These are phyloP conservation scores for Dendroctonus ponderosae DNA, from an alignment of 1,140 invertebrate species.

Conservation along the genomic window DNA sequence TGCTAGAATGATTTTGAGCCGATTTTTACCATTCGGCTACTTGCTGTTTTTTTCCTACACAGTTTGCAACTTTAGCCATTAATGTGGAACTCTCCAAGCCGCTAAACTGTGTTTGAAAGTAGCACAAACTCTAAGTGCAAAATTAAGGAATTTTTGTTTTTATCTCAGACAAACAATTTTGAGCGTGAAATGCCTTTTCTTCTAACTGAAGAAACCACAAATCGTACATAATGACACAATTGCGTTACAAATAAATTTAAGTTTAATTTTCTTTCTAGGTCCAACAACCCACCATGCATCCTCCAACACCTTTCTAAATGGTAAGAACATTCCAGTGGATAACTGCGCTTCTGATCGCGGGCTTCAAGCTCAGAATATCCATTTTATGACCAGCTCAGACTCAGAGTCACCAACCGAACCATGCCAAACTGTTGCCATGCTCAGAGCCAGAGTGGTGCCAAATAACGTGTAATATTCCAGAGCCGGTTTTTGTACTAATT, in stretches of 20 bases:
- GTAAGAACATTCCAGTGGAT: conserved; percentile 12
- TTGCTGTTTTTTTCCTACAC: too few species aligned
- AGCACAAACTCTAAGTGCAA: too few species aligned
- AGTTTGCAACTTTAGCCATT: too few species aligned
- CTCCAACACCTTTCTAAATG: conserved; percentile 5
- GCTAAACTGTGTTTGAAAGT: too few species aligned
- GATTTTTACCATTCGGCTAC: not conserved
- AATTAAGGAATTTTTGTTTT: too few species aligned
- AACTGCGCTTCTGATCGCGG: conserved; percentile 11
- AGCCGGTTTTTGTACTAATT: not conserved
- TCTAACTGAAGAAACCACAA: too few species aligned
- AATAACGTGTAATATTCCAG: conserved; percentile 41
- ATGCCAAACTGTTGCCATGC: conserved; percentile 55
- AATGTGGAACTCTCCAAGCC: too few species aligned
- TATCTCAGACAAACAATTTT: too few species aligned
- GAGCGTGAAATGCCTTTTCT: too few species aligned
- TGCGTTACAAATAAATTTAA: too few species aligned
- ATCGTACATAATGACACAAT: too few species aligned
- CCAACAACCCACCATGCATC: conserved; percentile 3
- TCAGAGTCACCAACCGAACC: conserved; percentile 63
- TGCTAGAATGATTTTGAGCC: too few species aligned
- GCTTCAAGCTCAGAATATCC: conserved; percentile 30
- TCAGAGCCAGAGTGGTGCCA: conserved; percentile 52
- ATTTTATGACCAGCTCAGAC: conserved; percentile 55
- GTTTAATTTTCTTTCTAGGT: conserved; percentile 4